A percentile compares a stretch with the other conserved stretches of the same genome.
Evolutionary conservation across 2,888 invertebrate species (phyloP).

Genomic region (Trichogramma evanescens): DNA sequence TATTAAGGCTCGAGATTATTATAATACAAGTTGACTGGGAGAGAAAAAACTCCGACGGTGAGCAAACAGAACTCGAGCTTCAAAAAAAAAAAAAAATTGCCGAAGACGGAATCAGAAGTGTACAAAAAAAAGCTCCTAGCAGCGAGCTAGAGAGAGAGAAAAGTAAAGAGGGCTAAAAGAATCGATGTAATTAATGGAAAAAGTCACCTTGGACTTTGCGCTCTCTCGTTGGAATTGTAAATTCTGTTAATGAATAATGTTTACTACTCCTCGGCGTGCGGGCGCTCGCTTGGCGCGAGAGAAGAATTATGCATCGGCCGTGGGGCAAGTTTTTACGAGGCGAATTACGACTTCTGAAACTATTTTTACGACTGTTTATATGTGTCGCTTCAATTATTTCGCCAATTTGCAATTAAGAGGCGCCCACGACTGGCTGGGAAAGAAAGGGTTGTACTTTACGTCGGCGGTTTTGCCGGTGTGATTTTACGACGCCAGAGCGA

Average conservation of each 20-base stretch:
- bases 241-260: constrained; percentile 31
- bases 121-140: constrained; percentile 4
- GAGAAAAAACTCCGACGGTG: not conserved
- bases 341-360: constrained; percentile 46
- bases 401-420: constrained; percentile 47
- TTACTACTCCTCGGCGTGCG: constrained; percentile 21
- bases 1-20: no score
- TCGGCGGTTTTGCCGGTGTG: constrained; percentile 22
- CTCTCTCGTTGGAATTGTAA: constrained; percentile 22
- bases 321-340: constrained; percentile 19
- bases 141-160: constrained; percentile 1
- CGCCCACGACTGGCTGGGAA: no score
- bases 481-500: no score
- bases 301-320: constrained; percentile 37
- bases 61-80: not conserved
- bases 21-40: no score
- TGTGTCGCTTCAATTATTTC: constrained; percentile 48
- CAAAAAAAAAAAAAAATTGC: not conserved
- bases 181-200: constrained; percentile 30
- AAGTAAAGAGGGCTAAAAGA: constrained; percentile 16
- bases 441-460: constrained; percentile 14
- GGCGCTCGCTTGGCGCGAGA: constrained; percentile 19
- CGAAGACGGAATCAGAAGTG: not conserved
- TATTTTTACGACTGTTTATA: constrained; percentile 42
- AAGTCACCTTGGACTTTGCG: constrained; percentile 4